Evolutionary conservation across 2,113 vertebrate genomes (phyloP), one percentile per base, ranked within the genome.

Genomic region (Acanthisitta chloris): DNA sequence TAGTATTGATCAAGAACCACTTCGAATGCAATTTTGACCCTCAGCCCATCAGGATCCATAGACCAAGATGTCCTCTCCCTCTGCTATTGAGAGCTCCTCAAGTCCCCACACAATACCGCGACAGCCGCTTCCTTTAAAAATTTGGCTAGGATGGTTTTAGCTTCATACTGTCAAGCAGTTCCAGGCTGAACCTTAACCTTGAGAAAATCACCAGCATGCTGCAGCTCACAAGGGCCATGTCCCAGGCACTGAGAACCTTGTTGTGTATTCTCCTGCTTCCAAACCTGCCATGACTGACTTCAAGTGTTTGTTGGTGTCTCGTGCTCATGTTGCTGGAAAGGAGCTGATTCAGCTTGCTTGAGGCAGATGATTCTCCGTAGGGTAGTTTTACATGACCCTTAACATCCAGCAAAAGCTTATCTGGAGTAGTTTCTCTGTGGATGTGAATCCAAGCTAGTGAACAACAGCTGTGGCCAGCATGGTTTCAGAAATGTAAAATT

Each of bases 301-400:
- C 12, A 9, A 64, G 28, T 64, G 61, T 64, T 28, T 5, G 19
- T 48, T 88, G 72, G 48, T 62, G 20, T 43, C 54, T 61, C 14
- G 1, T 14, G 15, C n/a, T 55, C 4, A 0, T 1, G 0, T 25
- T 88, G 31, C 80, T 59, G 57, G 36, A 23, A 84, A 13, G 16
- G 33, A 55, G n/a, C 25, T 52, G 54, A 18, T 36, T 51, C 12
- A 51, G 45, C 18, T 18, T 61, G 26, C n/a, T 20, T 24, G n/a
- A 71, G 19, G 9, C 26, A 76, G 59, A 23, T 77, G 12, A n/a
- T 4, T 38, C 43, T 65, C 23, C 12, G 17, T 17, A 26, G 26
- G 20, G 17, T 48, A 51, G 25, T 62, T n/a, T 61, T 77, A 52
- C 26, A 3, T 10, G 28, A 34, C 26, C 36, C 31, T 61, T 81